These are phyloP conservation scores for Diplolepis rosae DNA, from an alignment of 2,888 invertebrate species.

Conservation along the genomic window DNA sequence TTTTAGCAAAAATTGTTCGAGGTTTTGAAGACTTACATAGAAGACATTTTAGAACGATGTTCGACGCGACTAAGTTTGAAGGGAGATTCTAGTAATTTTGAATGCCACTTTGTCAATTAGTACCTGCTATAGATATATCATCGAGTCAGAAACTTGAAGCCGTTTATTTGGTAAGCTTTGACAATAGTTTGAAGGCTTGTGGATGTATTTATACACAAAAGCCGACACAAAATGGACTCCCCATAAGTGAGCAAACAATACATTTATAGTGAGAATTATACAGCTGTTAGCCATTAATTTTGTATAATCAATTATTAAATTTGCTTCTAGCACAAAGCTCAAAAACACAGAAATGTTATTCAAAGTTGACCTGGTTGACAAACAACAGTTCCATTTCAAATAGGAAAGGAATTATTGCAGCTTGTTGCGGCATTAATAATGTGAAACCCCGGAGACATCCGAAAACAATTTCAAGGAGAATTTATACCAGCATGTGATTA, in stretches of 20 bases:
- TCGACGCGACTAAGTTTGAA: not conserved
- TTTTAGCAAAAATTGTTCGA: not conserved
- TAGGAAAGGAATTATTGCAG: slow-evolving; percentile 1
- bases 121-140: too few relatives aligned
- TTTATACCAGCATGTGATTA: slow-evolving; percentile 4
- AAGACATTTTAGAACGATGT: not conserved
- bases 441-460: not conserved
- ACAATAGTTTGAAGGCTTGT: not conserved
- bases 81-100: not conserved
- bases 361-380: not conserved
- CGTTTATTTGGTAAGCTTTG: not conserved
- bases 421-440: slow-evolving; percentile 7
- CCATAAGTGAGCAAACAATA: too few relatives aligned
- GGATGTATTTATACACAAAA: too few relatives aligned
- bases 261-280: too few relatives aligned
- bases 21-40: not conserved
- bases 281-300: too few relatives aligned
- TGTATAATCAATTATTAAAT: too few relatives aligned
- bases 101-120: not conserved
- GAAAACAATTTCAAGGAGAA: slow-evolving; percentile 8
- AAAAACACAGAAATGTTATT: slow-evolving; percentile 4
- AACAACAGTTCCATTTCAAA: slow-evolving; percentile 8
- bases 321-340: not conserved
- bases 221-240: too few relatives aligned
- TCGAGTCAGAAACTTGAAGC: not conserved